Conservation (phyloP, 2,797 vertebrate genomes). For the Apodemus agrarius region DNA sequence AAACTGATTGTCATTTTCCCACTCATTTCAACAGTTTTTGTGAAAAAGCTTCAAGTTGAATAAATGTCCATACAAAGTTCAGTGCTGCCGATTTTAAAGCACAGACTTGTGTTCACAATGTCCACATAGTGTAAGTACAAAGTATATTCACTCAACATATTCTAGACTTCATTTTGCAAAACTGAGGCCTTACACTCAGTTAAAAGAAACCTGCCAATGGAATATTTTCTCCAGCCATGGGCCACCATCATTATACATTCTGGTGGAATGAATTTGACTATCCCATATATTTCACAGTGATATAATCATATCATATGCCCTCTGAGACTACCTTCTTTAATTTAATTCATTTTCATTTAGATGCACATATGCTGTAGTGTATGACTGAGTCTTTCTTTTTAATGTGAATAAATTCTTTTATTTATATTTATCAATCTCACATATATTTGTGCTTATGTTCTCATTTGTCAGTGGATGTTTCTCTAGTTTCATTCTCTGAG, state of each 20-base stretch:
- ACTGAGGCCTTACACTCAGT: not conserved
- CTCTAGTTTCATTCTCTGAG: not conserved
- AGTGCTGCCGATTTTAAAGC: not conserved
- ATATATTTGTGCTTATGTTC: not conserved
- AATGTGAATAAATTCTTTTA: not conserved
- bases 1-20: not conserved
- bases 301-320: fast-evolving
- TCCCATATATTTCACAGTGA: not conserved
- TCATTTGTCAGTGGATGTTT: not conserved
- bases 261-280: not conserved
- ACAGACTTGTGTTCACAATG: not conserved
- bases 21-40: not conserved
- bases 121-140: not conserved
- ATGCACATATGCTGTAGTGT: too few species aligned
- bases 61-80: not conserved
- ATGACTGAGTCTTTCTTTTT: not conserved
- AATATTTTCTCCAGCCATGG: not conserved
- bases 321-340: not conserved
- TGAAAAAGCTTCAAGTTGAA: not conserved
- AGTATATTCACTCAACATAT: not conserved
- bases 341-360: not conserved
- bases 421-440: not conserved
- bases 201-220: not conserved
- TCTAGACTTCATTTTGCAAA: not conserved
- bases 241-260: not conserved